Evolutionary conservation across 1,140 invertebrate genomes (phyloP), one percentile per base, ranked within the genome.

Genomic region (Leptinotarsa texana): DNA sequence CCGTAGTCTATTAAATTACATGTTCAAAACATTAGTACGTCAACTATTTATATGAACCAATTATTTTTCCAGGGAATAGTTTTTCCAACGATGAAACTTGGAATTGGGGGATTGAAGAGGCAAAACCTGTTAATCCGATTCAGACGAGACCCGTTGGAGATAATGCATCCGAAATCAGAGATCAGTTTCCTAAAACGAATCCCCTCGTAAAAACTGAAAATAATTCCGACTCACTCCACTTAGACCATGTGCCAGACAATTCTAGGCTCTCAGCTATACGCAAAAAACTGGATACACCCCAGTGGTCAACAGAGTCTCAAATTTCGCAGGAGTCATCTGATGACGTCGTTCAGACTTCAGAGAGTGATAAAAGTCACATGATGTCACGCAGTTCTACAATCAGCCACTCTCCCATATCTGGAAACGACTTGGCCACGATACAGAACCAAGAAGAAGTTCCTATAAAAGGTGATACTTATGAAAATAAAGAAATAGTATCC

Each of bases 221-320:
- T 22, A 27, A 74, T 18, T n/a, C 48, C 5, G 49, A 67, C 27
- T 42, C 48, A 22, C 8, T 51, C 18, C 57, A 68, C 68, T n/a
- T 66, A 1, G 13, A 49, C 17, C 63, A 21, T 13, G 4, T 61
- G 22, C 66, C 49, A 69, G 71, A 75, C 63, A 68, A 67, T 47
- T 57, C 72, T 13, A 71, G 27, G 13, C 62, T 57, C 11, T 74
- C 69, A 6, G 75, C 72, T 1, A 78, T 79, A 75, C 68, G 79
- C 13, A 80, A 77, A 47, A 84, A 84, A 79, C 24, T 77, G 3
- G 83, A 84, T 11, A 80, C 87, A 75, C 88, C 88, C 4, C 88
- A 89, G 72, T 90, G 89, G 89, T 90, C 89, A 13, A 89, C 88
- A 57, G 89, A 90, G 78, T 89, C 88, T 21, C 89, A 90, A 82